Evolutionary conservation across 2,797 vertebrate genomes (phyloP), one percentile per base, ranked within the genome.

Genomic region (Gouania willdenowi): DNA sequence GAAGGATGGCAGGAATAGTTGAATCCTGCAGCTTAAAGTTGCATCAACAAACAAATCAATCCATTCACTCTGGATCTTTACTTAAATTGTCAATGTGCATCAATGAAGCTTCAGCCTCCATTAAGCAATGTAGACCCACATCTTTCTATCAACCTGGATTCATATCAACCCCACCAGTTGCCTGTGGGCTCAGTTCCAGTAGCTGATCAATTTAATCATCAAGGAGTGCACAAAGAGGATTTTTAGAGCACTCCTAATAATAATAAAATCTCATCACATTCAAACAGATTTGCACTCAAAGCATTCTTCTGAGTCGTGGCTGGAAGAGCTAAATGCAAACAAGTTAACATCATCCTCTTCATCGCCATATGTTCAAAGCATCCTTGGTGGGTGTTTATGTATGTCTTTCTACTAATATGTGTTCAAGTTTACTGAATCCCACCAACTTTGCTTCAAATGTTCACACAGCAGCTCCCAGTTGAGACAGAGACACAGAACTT

Each of bases 41-140:
- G 78, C 70, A 75, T 75, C 64, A 79, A 82, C 77, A 82, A 82
- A 75, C 39, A 60, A 73, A 67, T 81, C 70, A 66, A 63, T 71
- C 68, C 71, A 61, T 64, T 69, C 69, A 66, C 66, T 74, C 45
- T 66, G 31, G 49, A 61, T 62, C 52, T 42, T 67, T 55, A 45
- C 82, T 77, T 83, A 76, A 87, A 82, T 69, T 73, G 60, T 46
- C 69, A 69, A 73, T 53, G 51, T 42, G 53, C 61, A 79, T 66
- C 79, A 84, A 79, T 74, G 30, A 83, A 75, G 56, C 75, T 69
- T 66, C 63, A 71, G 42, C 52, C 56, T 57, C 68, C 14, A 16
- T 34, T 53, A 64, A 49, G 57, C 48, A 46, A 64, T 39, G 54
- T 57, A 64, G 60, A 47, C 39, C 35, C 41, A 78, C 65, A 73